These are phyloP conservation scores for Ophioninae sp. DNA, from an alignment of 2,888 invertebrate genomes.

Conservation along the genomic window DNA sequence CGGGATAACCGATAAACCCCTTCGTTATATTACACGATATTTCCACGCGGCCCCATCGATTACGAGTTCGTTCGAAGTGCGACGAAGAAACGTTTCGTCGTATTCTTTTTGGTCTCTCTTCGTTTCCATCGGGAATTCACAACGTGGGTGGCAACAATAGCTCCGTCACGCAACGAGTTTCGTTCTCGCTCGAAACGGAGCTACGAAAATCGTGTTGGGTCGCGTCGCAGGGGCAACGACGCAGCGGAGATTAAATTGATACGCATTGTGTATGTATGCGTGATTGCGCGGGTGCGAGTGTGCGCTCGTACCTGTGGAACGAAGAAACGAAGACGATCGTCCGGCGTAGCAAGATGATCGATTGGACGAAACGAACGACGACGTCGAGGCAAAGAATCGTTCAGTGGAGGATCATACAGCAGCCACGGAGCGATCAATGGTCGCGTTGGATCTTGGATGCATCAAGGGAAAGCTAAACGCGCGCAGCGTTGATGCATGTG, in stretches of 20 bases:
- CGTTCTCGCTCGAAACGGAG: constrained; percentile 41
- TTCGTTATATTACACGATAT: background rate
- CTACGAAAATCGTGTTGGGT: constrained; percentile 34
- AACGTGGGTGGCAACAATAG: constrained; percentile 79
- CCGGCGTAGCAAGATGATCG: constrained; percentile 75
- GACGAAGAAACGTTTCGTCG: background rate
- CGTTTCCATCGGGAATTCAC: constrained; percentile 50
- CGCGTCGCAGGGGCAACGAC: constrained; percentile 43
- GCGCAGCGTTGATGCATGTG: constrained; percentile 46
- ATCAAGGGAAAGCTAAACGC: constrained; percentile 44
- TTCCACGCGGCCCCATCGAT: background rate
- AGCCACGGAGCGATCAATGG: constrained; percentile 40
- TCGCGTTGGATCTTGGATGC: constrained; percentile 40
- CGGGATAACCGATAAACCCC: background rate
- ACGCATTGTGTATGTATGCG: background rate
- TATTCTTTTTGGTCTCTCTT: constrained; percentile 25
- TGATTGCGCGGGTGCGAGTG: background rate
- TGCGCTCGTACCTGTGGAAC: background rate
- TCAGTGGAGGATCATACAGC: constrained; percentile 35
- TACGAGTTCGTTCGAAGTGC: background rate
- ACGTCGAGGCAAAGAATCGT: constrained; percentile 59
- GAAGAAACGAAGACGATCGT: constrained; percentile 40
- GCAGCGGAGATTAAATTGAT: constrained; percentile 30
- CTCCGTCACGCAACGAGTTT: constrained; percentile 59
- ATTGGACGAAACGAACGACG: constrained; percentile 73